Conservation (phyloP, 2,888 invertebrate genomes). For the Ceratothoa steindachneri region DNA sequence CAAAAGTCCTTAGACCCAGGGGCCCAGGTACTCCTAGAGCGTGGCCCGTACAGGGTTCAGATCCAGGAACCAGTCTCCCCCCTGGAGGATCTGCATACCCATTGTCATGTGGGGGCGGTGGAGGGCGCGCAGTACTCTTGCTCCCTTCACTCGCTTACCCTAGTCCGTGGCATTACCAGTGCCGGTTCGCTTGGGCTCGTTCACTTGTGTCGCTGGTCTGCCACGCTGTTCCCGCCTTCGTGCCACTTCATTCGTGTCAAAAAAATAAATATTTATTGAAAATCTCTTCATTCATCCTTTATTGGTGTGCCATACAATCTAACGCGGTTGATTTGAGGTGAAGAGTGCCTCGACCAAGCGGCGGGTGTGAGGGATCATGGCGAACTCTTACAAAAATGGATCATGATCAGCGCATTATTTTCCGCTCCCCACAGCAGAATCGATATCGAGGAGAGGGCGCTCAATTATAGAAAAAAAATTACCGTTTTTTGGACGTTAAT, state of each 20-base stretch:
- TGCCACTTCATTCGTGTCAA: neutral
- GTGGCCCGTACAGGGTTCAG: neutral
- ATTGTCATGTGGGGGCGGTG: neutral
- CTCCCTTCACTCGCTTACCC: neutral
- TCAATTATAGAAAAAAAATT: no score
- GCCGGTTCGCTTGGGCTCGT: neutral
- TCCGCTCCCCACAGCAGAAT: no score
- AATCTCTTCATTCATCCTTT: neutral
- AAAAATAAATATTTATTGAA: neutral
- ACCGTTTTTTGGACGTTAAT: no score
- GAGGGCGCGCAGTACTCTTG: neutral
- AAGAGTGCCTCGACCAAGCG: no score
- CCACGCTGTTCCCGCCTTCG: no score
- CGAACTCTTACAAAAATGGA: no score
- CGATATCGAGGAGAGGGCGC: no score
- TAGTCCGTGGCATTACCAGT: neutral
- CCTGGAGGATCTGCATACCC: neutral
- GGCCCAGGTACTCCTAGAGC: neutral
- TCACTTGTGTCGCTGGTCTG: neutral
- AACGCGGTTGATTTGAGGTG: no score
- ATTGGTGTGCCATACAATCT: no score
- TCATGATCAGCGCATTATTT: no score
- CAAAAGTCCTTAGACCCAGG: neutral
- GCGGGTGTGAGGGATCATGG: no score
- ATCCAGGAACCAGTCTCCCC: conserved; percentile 12